A percentile compares a stretch with the other conserved stretches of the same genome.
Evolutionary conservation across 2,888 invertebrate species (phyloP).

Genomic region (Trypoxylon attenuatum): DNA sequence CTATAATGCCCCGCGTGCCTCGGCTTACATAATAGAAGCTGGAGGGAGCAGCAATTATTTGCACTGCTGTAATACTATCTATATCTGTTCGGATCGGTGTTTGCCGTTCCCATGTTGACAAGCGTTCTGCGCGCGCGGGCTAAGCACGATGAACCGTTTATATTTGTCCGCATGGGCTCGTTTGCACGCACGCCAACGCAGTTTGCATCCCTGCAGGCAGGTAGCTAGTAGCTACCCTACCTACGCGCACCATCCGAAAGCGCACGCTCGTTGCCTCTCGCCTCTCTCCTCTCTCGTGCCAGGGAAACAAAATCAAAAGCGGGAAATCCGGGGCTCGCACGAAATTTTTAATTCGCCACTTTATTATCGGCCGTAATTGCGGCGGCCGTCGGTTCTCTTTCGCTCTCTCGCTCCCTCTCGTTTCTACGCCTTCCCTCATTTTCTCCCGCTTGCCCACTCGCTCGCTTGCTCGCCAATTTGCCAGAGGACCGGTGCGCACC

Average conservation of each 20-base stretch:
- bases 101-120: slow-evolving; percentile 67
- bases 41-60: slow-evolving; percentile 53
- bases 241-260: neutral
- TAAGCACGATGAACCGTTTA: slow-evolving; percentile 48
- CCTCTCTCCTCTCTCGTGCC: neutral
- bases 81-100: slow-evolving; percentile 59
- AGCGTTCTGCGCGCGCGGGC: slow-evolving; percentile 41
- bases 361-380: neutral
- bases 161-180: slow-evolving; percentile 38
- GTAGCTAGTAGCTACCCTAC: neutral
- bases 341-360: neutral
- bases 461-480: neutral
- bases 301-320: neutral
- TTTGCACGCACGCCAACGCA: slow-evolving; percentile 30
- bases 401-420: neutral
- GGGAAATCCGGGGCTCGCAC: neutral
- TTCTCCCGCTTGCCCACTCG: too few species aligned
- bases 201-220: too few species aligned
- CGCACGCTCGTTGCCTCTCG: neutral
- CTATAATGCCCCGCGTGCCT: slow-evolving; percentile 40
- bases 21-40: slow-evolving; percentile 49
- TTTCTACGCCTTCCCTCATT: too few species aligned
- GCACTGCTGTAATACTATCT: slow-evolving; percentile 60
- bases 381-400: neutral
- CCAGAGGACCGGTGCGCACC: neutral